Conservation (phyloP, 1,140 invertebrate genomes). For the Drosophila athabasca region DNA sequence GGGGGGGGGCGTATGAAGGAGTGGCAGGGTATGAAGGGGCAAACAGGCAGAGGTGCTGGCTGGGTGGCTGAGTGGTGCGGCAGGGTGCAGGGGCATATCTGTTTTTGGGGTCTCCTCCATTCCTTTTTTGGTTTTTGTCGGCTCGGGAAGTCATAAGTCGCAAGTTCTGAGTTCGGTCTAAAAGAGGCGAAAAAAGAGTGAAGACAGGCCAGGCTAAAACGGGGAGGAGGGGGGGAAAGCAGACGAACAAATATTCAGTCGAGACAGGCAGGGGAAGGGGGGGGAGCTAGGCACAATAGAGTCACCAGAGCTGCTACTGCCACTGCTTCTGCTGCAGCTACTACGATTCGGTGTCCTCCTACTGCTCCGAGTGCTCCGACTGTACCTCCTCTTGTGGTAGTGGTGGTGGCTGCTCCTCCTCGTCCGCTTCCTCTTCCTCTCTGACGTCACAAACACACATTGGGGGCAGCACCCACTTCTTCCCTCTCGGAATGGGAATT, state of each 20-base stretch:
- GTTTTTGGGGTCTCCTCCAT: constrained; percentile 1
- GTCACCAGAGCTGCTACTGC: constrained; percentile 30
- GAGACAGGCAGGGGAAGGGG: constrained; percentile 30
- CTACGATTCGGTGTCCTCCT: no score
- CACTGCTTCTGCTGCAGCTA: constrained; percentile 11
- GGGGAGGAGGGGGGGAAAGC: constrained; percentile 56
- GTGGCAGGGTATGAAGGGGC: no score
- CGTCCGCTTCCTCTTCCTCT: constrained; percentile 25
- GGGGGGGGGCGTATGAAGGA: constrained; percentile 7
- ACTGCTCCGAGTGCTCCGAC: no score
- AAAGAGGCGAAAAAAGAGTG: constrained; percentile 27
- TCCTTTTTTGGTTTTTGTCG: constrained; percentile 43
- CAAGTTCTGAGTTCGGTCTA: constrained; percentile 51
- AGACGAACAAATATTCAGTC: constrained; percentile 72
- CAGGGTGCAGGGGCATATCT: neutral
- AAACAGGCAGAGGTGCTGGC: no score
- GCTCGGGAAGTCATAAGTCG: constrained; percentile 73
- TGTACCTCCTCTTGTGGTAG: constrained; percentile 2
- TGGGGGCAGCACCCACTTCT: neutral
- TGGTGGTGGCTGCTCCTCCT: constrained; percentile 18
- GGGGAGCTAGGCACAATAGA: constrained; percentile 11
- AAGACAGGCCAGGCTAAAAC: constrained; percentile 18
- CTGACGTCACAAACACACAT: constrained; percentile 52
- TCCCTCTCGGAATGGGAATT: no score
- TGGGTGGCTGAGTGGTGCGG: no score